Conservation (phyloP, 2,797 vertebrate genomes). For the Diglossa cyanea region DNA sequence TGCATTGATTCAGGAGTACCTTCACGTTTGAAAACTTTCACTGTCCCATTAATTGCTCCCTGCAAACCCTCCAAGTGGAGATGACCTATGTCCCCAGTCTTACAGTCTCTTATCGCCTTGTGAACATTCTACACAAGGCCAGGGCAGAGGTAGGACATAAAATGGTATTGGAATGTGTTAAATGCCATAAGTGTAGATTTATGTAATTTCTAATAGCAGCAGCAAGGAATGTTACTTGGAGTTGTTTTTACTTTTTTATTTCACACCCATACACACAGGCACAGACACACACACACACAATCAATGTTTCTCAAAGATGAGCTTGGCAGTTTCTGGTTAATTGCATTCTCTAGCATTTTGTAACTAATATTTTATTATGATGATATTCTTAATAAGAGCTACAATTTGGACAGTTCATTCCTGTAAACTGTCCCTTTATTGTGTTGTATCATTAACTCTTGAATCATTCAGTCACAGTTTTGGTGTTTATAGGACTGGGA, state of each 20-base stretch:
- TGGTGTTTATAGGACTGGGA: neutral
- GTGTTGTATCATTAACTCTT: neutral
- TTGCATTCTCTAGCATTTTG: neutral
- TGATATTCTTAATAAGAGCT: neutral
- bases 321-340: neutral
- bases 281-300: neutral
- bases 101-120: neutral
- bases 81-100: neutral
- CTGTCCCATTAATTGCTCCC: neutral
- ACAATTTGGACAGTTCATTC: neutral
- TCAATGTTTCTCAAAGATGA: neutral
- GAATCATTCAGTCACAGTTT: neutral
- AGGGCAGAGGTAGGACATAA: neutral
- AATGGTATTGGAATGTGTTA: neutral
- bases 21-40: neutral
- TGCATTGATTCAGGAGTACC: neutral
- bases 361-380: neutral
- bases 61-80: neutral
- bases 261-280: rapidly evolving
- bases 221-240: neutral
- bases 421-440: neutral
- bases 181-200: neutral
- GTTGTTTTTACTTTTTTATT: neutral
- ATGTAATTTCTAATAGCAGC: neutral
- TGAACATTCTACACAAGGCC: neutral